Evolutionary conservation across 2,113 vertebrate species (phyloP).

Genomic region (Parotia lawesii): DNA sequence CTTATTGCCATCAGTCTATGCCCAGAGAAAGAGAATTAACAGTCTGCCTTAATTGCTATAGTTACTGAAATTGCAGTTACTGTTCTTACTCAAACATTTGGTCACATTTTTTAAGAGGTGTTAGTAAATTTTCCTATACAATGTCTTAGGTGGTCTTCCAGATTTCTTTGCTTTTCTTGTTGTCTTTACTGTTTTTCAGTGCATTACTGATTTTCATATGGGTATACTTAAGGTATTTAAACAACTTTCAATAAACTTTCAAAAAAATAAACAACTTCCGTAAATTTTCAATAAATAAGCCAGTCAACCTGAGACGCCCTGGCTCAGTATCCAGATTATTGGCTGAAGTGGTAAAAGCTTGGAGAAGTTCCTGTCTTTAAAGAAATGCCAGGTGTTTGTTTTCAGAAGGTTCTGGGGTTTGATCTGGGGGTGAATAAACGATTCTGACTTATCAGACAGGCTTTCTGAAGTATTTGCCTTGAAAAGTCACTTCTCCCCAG

Average conservation of each 20-base stretch:
- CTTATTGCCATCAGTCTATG: background rate
- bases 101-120: background rate
- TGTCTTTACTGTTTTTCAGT: background rate
- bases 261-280: background rate
- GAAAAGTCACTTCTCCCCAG: background rate
- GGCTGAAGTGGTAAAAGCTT: background rate
- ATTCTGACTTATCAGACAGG: background rate
- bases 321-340: background rate
- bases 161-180: background rate
- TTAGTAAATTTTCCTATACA: background rate
- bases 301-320: background rate
- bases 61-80: background rate
- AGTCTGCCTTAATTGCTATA: background rate
- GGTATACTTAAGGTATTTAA: background rate
- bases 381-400: background rate
- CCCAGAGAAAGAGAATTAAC: background rate
- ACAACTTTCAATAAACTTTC: background rate
- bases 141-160: background rate
- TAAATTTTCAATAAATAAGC: background rate
- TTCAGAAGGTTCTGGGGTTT: background rate
- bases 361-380: background rate
- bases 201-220: background rate
- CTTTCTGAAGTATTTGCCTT: background rate
- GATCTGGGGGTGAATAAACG: rapidly evolving
- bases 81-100: background rate